Conservation (phyloP, 35 echinoderm and acorn worm genomes). For the Holothuria glaberrima region DNA sequence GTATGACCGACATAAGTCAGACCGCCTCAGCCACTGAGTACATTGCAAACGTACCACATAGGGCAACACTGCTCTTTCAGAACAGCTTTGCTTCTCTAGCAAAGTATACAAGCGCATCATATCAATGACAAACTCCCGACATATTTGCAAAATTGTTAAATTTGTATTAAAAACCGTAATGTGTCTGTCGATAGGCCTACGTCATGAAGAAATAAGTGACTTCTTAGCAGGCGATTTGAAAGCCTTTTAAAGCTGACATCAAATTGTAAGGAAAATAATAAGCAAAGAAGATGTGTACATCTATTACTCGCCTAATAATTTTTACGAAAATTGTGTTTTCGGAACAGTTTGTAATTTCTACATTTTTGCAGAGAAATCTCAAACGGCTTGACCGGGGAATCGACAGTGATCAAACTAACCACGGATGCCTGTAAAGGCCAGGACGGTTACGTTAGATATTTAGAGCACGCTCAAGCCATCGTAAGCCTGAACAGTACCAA, state of each 20-base stretch:
- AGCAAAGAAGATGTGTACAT: neutral
- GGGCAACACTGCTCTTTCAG: no score
- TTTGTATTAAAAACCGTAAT: neutral
- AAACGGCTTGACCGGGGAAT: slow-evolving; percentile 65
- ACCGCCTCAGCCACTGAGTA: no score
- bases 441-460: slow-evolving; percentile 78
- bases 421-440: slow-evolving; percentile 93
- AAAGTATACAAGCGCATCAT: no score
- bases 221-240: no score
- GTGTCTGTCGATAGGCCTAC: neutral
- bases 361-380: slow-evolving; percentile 58
- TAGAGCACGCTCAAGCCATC: slow-evolving; percentile 98
- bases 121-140: no score
- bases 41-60: no score
- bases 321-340: no score
- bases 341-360: neutral
- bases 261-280: neutral
- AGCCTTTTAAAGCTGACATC: neutral
- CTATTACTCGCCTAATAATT: neutral
- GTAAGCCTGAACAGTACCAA: slow-evolving; percentile 88
- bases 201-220: no score
- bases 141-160: no score
- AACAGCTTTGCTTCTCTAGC: no score
- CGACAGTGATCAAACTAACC: slow-evolving; percentile 68
- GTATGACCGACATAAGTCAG: no score